Evolutionary conservation across 2,797 vertebrate genomes (phyloP).

Genomic region (Myotis myotis): DNA sequence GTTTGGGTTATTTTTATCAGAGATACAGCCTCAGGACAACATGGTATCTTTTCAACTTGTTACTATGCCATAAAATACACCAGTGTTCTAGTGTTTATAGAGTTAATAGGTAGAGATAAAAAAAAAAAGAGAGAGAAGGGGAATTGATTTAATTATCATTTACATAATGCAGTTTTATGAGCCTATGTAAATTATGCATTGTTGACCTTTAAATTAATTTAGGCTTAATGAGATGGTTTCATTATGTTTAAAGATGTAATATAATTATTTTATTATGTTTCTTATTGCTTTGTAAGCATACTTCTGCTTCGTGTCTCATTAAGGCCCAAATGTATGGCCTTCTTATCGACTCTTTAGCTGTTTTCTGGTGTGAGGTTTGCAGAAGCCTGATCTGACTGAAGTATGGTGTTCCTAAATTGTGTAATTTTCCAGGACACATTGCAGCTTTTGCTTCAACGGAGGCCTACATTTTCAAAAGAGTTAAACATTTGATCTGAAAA

Average conservation of each 20-base stretch:
- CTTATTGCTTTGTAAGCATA: constrained; percentile 15
- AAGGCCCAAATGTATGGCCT: neutral
- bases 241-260: constrained; percentile 44
- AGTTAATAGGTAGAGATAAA: neutral
- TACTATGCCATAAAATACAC: neutral
- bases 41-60: neutral
- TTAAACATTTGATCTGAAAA: constrained; percentile 13
- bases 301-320: neutral
- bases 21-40: neutral
- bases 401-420: neutral
- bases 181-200: constrained; percentile 47
- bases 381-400: neutral
- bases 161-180: constrained; percentile 51
- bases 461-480: neutral
- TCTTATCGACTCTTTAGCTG: neutral
- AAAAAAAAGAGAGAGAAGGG: neutral
- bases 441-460: neutral
- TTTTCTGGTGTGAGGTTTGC: constrained; percentile 6
- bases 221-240: constrained; percentile 57
- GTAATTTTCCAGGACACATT: neutral
- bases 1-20: constrained; percentile 11
- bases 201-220: constrained; percentile 64
- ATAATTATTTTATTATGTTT: constrained; percentile 56
- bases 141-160: constrained; percentile 29
- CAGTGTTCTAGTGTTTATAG: neutral